These are phyloP conservation scores for Cryptotermes secundus DNA, from an alignment of 1,140 invertebrate species.

Conservation along the genomic window DNA sequence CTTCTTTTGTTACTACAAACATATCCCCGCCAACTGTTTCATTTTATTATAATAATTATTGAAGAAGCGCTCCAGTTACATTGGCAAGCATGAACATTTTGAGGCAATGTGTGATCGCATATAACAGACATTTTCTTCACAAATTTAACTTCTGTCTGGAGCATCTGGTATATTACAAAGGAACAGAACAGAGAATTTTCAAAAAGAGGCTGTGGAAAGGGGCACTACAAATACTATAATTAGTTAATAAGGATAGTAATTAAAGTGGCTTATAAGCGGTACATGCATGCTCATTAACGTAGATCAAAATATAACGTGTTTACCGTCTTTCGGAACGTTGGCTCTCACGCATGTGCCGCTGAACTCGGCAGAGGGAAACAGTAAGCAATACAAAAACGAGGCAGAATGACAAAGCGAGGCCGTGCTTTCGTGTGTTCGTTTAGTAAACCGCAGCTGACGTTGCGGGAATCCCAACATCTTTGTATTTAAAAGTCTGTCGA, in stretches of 20 bases:
- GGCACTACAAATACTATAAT: not conserved
- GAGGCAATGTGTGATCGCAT: not conserved
- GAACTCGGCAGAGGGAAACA: not conserved
- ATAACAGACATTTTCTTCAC: not conserved
- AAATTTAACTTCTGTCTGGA: not conserved
- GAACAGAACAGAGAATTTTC: not conserved
- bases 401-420: not conserved
- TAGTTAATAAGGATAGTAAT: not conserved
- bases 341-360: not conserved
- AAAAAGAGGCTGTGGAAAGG: not conserved
- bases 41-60: slow-evolving; percentile 11
- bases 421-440: not conserved
- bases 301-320: not conserved
- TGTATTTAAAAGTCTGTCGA: not conserved
- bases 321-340: not conserved
- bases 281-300: not conserved
- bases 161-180: not conserved
- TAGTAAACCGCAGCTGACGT: not conserved
- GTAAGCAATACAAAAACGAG: not conserved
- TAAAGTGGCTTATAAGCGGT: not conserved
- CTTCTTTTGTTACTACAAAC: not conserved
- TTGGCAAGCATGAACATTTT: not conserved
- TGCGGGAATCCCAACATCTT: not conserved
- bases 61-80: not conserved
- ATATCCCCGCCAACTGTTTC: not conserved